Evolutionary conservation across 2,888 invertebrate genomes (phyloP), one percentile per base, ranked within the genome.

Genomic region (Netelia fuscicornis): DNA sequence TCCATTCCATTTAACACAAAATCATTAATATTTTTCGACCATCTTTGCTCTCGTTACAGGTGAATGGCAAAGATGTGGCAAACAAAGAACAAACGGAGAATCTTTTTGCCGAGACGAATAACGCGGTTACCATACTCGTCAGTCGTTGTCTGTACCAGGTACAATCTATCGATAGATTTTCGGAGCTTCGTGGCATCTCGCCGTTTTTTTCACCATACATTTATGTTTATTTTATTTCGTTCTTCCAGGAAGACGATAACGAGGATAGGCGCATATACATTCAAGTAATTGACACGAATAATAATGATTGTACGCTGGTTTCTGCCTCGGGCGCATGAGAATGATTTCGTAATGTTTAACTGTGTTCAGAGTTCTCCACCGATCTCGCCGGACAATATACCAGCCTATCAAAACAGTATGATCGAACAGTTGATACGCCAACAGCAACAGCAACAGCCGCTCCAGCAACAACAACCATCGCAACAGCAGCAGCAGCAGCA

Each of bases 21-120:
- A 75, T 83, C 79, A 79, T 83, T 83, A 75, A 75, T 20, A 20
- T 17, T 23, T 83, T 79, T 64, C 52, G 75, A 83, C 65, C 65
- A 48, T 20, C 17, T 8, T 30, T 65, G 17, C 17, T 5, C 20
- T 77, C 44, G 60, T 82, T 80, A 11, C 85, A 95, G 94, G 94
- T 95, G 48, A 96, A 96, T 89, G 96, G 96, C 9, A 95, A 94
- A 86, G 95, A 96, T 89, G 95, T 96, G 25, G 95, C 95, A 78
- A 95, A 94, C 88, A 95, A 95, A 89, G 95, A 95, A 85, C 95
- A 96, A 90, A 95, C 95, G 0, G 95, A 95, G 92, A 94, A 94
- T n/a, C 93, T 96, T 42, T 95, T 96, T 88, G 95, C 95, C n/a
- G 95, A 95, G 89, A 95, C 95, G 88, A 94, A 94, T 86, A 95